These are phyloP conservation scores for Leguminivora glycinivorella DNA, from an alignment of 1,140 invertebrate species.

Conservation along the genomic window DNA sequence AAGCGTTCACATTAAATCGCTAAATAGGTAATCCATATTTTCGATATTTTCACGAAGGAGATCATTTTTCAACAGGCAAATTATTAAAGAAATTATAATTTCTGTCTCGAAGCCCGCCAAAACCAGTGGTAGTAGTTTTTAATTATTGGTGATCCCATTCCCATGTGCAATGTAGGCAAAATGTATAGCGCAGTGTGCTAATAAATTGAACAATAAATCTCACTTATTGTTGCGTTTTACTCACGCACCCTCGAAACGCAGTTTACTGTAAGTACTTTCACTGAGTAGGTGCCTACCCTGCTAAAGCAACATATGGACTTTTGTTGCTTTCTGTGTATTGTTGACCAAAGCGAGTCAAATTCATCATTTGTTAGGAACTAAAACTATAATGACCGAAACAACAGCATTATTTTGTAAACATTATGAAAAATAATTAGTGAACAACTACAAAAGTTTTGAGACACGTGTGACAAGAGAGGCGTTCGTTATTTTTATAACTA, in stretches of 20 bases:
- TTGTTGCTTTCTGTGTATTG: background rate
- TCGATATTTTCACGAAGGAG: too few species aligned
- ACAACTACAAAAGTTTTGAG: background rate
- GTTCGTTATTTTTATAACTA: background rate
- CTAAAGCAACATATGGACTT: background rate
- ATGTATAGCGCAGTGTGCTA: too few species aligned
- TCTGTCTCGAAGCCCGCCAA: too few species aligned
- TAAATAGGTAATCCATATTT: too few species aligned
- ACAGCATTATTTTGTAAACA: background rate
- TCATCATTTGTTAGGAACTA: background rate
- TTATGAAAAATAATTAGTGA: background rate
- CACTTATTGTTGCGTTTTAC: background rate
- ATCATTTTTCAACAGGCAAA: too few species aligned
- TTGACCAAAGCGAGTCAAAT: background rate
- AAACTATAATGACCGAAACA: background rate
- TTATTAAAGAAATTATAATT: too few species aligned
- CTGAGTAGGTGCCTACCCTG: background rate
- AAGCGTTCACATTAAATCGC: too few species aligned
- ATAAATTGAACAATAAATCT: too few species aligned
- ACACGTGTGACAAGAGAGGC: slow-evolving; percentile 6
- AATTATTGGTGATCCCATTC: too few species aligned
- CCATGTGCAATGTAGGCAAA: too few species aligned
- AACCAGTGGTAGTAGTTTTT: too few species aligned
- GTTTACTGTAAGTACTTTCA: background rate
- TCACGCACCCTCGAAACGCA: background rate